Evolutionary conservation across 2,113 vertebrate species (phyloP), one percentile per base, ranked within the genome.

Genomic region (Cebidichthys violaceus): DNA sequence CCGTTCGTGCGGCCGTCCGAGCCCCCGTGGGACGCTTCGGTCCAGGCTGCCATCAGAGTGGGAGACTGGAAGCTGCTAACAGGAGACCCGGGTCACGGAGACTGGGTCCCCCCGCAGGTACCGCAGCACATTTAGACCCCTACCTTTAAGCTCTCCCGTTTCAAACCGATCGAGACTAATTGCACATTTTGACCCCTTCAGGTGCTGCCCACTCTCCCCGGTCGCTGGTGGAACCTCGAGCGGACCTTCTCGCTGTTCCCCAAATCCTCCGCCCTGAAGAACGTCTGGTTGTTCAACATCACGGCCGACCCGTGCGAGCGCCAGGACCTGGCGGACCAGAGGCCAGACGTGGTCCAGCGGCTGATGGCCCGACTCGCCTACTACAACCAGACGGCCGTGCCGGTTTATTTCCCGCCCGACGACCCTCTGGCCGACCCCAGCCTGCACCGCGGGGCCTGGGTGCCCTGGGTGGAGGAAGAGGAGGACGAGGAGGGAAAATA

Each of bases 21-120:
- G 72, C 1, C 55, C 0, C 90, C 97, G 65, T 99, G 97, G 97
- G 98, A 99, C 89, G 96, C 97, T 0, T 96, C 96, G 0, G 95
- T 99, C 45, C 97, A 99, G 89, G 97, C 98, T 0, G 97, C 98
- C 79, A 96, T 99, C 90, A 90, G 98, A 0, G 97, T 97, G 0
- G 96, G 98, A 0, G 97, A 98, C 87, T 99, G 98, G 97, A 99
- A 99, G 59, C 95, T 99, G 55, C 93, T 99, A 33, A 99, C 98
- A 0, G 98, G 98, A 0, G 97, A 99, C 82, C 98, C 98, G 0
- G 98, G 98, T 1, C 97, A 97, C 8, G 97, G 98, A 0, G 98
- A 99, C 75, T 99, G 98, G 98, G 96, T 99, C 70, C 98, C 98
- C 0, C 97, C 96, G 0, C 98, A 99, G 95, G 97, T 96, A 0